Base-by-base conservation (phyloP, 2,113 vertebrate species). In the Phasianus colchicus region DNA sequence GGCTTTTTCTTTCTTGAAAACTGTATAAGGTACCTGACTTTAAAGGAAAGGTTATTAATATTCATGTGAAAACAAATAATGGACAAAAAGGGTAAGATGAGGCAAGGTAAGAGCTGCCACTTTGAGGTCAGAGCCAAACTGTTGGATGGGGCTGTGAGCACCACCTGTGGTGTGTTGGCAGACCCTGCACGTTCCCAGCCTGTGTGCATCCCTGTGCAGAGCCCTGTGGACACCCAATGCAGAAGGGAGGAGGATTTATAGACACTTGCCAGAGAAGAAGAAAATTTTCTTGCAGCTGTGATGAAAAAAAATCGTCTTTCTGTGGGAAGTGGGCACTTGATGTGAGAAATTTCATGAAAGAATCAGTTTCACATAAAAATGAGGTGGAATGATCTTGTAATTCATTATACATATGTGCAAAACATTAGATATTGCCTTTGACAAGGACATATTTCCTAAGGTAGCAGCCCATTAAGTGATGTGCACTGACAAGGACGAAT, bases 181-280 rank as follows among this genome's bases (percentile, higher is more conserved):
- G 43, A 13, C 19, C 10, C 25, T 52, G 5, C 0, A 1, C 32
- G 21, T 1, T 0, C 32, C 19, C 40, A 57, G 18, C 1, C 40
- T 57, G 24, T 7, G 6, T 2, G 0, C 14, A 69, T 47, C 42
- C 64, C 32, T 67, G 20, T 25, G 10, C 48, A 55, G 4, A 70
- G 48, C 42, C 16, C 69, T 70, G 54, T 50, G 76, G 24, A 16
- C 12, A 3, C 36, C 32, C 34, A 10, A 8, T 1, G 2, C 7
- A 14, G 65, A 73, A 13, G 4, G 12, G 25, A 72, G 5, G 4
- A 18, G 5, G 4, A 18, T 15, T 18, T 40, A 24, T 9, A 84
- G 7, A 17, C 43, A 89, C 29, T 32, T 45, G 47, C 21, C 14
- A 69, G 48, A 82, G n/a, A 3, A 18, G 21, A 79, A 84, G 85